A percentile compares a stretch with the other conserved stretches of the same genome.
These are phyloP conservation scores for Proctacanthus coquilletti DNA, from an alignment of 1,140 invertebrate species.

Conservation along the genomic window DNA sequence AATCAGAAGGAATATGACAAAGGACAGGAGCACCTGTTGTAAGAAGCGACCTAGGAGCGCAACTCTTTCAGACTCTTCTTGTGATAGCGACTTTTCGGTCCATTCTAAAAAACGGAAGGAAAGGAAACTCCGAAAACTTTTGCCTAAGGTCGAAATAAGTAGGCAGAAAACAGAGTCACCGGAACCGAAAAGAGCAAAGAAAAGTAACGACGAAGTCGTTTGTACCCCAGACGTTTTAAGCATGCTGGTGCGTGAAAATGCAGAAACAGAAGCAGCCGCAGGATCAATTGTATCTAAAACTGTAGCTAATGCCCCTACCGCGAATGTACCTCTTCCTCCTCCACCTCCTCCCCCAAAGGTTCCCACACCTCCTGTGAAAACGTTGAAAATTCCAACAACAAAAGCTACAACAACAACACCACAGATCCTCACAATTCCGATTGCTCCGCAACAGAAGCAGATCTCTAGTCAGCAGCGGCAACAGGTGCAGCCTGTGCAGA, in stretches of 20 bases:
- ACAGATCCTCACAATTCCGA: too few relatives aligned
- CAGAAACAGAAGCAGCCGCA: conserved; percentile 17
- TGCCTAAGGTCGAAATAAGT: not conserved
- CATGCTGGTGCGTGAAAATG: conserved; percentile 26
- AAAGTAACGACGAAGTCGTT: conserved; percentile 26
- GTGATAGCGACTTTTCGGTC: not conserved
- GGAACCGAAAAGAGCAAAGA: conserved; percentile 16
- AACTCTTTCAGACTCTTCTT: conserved; percentile 13
- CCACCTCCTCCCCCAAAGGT: too few relatives aligned
- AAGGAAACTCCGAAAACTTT: not conserved
- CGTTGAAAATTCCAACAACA: too few relatives aligned
- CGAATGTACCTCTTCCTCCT: too few relatives aligned
- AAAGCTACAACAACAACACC: too few relatives aligned
- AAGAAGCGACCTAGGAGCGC: conserved; percentile 18
- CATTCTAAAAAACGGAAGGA: not conserved
- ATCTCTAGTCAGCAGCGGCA: too few relatives aligned
- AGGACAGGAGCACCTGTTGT: conserved; percentile 21
- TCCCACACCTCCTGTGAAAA: too few relatives aligned
- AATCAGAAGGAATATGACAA: conserved; percentile 10
- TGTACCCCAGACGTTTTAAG: conserved; percentile 28
- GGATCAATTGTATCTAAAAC: too few relatives aligned
- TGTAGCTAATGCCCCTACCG: too few relatives aligned
- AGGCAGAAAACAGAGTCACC: conserved; percentile 7
- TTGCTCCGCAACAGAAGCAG: too few relatives aligned
- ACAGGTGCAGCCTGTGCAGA: too few relatives aligned